phyloP scores from a whole-genome alignment of 2,888 invertebrate species.

The Pandemis corylana region DNA sequence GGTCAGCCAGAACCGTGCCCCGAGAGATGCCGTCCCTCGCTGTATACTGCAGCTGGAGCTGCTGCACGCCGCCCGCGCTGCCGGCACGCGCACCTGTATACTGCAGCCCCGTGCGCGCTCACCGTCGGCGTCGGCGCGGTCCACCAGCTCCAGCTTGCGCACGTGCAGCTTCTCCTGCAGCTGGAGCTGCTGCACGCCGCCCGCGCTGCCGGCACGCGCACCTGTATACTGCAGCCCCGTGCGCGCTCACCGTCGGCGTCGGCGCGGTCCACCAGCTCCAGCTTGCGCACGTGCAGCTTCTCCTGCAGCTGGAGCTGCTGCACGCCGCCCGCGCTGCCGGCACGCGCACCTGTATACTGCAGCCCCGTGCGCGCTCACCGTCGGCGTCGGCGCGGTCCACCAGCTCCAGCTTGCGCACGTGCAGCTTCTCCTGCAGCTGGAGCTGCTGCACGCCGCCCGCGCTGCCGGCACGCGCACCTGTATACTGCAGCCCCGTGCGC shows the following conservation, averaged over 20 bases:
- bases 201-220: slow-evolving; percentile 52
- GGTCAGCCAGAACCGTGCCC: too few species aligned
- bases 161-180: slow-evolving; percentile 97
- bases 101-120: slow-evolving; percentile 42
- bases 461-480: slow-evolving; percentile 55
- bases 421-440: too few species aligned
- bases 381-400: too few species aligned
- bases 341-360: slow-evolving; percentile 60
- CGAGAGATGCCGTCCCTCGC: too few species aligned
- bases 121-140: slow-evolving; percentile 95
- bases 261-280: slow-evolving; percentile 95
- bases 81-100: too few species aligned
- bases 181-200: slow-evolving; percentile 85
- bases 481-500: too few species aligned
- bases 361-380: too few species aligned
- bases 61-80: too few species aligned
- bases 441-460: too few species aligned
- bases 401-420: too few species aligned
- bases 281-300: slow-evolving; percentile 95
- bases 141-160: slow-evolving; percentile 95
- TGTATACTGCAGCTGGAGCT: too few species aligned
- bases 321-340: slow-evolving; percentile 58
- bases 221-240: slow-evolving; percentile 55
- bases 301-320: slow-evolving; percentile 91
- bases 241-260: slow-evolving; percentile 90